Evolutionary conservation across 2,888 invertebrate species (phyloP), one percentile per base, ranked within the genome.

Genomic region (Nomada hirtipes): DNA sequence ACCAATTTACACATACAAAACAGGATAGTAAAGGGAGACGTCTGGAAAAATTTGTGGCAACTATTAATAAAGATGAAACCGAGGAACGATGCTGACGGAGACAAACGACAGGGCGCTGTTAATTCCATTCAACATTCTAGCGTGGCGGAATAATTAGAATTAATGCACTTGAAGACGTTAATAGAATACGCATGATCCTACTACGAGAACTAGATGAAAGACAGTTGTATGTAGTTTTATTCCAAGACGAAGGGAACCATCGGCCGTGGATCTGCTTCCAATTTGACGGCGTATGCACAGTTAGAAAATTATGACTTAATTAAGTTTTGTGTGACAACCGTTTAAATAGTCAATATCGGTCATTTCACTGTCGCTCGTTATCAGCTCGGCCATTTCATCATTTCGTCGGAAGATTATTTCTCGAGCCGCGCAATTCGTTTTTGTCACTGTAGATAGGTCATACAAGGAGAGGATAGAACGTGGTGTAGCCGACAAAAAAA

Each of bases 71-170:
- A 47, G 61, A 53, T 53, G 68, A 84, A 72, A 69, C 50, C 64
- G 53, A 69, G 47, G 72, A 73, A 70, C 76, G 55, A 47, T 52
- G 26, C 59, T 80, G 76, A 82, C 68, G 73, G 69, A 76, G 78
- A 82, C 70, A 79, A 82, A 86, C 71, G 86, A 68, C 57, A 74
- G 50, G 20, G 55, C 60, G 64, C 75, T 63, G 71, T 85, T 82
- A 79, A 86, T 86, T 86, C 76, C 53, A 53, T 76, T 73, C 64
- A 61, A 72, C 71, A 60, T 68, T 50, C 69, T 65, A 57, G 29
- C 50, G 61, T 60, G 53, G 18, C 52, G 23, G 57, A 68, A 69
- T 86, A 85, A 85, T 82, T 86, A 74, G 61, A 79, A 86, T 83
- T 79, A 79, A 86, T 83, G 77, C 59, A 50, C 50, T 60, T 29